phyloP scores from a whole-genome alignment of 2,888 invertebrate species.

The Athrips mouffetella region DNA sequence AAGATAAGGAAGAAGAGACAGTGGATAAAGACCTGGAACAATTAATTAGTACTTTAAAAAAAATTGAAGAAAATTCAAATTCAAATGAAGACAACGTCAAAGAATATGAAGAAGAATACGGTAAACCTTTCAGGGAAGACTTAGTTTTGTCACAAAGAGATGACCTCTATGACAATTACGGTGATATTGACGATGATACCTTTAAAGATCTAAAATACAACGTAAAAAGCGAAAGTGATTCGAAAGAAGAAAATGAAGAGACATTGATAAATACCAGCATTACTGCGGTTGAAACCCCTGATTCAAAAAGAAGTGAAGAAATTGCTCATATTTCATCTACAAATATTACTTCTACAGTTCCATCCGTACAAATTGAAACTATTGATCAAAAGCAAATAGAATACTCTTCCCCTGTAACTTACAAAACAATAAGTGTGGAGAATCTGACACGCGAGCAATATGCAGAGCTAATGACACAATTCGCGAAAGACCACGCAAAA shows the following conservation, averaged over 20 bases:
- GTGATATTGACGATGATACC: slow-evolving; percentile 33
- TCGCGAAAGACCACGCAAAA: slow-evolving; percentile 32
- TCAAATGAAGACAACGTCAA: slow-evolving; percentile 22
- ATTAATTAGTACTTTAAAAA: slow-evolving; percentile 44
- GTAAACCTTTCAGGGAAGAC: slow-evolving; percentile 31
- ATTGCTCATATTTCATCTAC: too few species aligned
- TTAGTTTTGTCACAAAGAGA: slow-evolving; percentile 25
- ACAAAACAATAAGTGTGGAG: slow-evolving; percentile 24
- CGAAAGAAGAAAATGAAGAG: slow-evolving; percentile 15
- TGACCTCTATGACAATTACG: slow-evolving; percentile 24
- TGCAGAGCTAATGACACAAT: slow-evolving; percentile 40
- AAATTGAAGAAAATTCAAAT: slow-evolving; percentile 30
- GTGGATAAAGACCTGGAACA: slow-evolving; percentile 46
- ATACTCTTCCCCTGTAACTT: too few species aligned
- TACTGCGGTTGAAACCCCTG: too few species aligned
- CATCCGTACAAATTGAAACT: too few species aligned
- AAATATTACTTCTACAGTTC: too few species aligned
- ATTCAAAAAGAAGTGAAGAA: too few species aligned
- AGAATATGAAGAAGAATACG: slow-evolving; percentile 36
- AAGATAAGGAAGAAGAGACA: slow-evolving; percentile 34
- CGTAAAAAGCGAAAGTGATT: slow-evolving; percentile 22
- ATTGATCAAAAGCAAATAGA: too few species aligned
- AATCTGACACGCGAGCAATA: slow-evolving; percentile 39
- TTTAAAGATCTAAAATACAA: too few species aligned
- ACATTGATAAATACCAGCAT: too few species aligned